Evolutionary conservation across 2,888 invertebrate species (phyloP), one percentile per base, ranked within the genome.

Genomic region (Galeruca laticollis): DNA sequence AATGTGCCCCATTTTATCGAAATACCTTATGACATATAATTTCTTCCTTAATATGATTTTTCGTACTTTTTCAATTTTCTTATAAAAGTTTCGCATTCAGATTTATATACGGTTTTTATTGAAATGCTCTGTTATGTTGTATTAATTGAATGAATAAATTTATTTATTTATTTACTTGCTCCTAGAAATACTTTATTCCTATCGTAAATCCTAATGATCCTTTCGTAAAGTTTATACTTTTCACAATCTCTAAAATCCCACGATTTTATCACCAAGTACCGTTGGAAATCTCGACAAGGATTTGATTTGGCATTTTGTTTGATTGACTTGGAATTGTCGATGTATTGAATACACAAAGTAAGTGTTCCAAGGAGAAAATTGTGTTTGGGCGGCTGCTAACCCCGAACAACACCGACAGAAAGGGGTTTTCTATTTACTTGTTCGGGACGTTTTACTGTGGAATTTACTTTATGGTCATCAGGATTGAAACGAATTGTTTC

Each of bases 381-480:
- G 73, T 75, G 73, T 76, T 78, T 77, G 76, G 71, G 71, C 75
- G 71, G 76, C 73, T 75, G 75, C 76, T 78, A 77, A 78, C 68
- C 69, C 69, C 68, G 59, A 73, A 11, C n/a, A 20, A 18, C 26
- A 11, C 47, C 11, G 47, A 52, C 21, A 31, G 67, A 47, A 52
- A 57, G 61, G 73, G 59, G 73, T 77, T 78, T 77, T 76, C 77
- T 79, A 76, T 75, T 75, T 79, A 77, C 77, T 75, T 79, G 78
- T 76, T 57, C 33, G 18, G 72, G 65, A 71, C 76, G 77, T 82
- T 84, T 84, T 84, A 83, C 81, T 80, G 79, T n/a, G 81, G 73
- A 76, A 35, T 43, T 76, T 80, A 76, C 82, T 84, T 83, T 83
- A 84, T 83, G 84, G 83, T 82, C 84, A 83, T 81, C 82, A 81